These are phyloP conservation scores for Diachasma alloeum DNA, from an alignment of 1,140 invertebrate species.

Conservation along the genomic window DNA sequence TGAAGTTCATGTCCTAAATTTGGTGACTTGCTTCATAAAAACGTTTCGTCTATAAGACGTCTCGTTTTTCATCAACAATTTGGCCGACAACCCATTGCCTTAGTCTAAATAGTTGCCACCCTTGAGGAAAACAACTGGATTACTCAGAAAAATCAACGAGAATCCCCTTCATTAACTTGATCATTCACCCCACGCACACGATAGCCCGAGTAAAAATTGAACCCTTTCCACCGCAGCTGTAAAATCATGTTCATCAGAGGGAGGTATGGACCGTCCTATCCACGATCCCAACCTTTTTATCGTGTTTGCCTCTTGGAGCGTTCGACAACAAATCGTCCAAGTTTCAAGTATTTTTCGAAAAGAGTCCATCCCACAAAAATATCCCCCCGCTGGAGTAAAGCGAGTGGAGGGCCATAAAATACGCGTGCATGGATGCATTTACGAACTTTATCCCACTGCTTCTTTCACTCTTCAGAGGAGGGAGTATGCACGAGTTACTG, in stretches of 20 bases:
- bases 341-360: conserved; percentile 55
- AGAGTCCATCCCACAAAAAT: conserved; percentile 44
- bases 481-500: background rate
- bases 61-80: no score
- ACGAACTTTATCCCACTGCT: conserved; percentile 31
- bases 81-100: no score
- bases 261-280: background rate
- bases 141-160: no score
- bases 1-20: no score
- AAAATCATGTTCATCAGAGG: background rate
- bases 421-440: conserved; percentile 53
- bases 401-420: conserved; percentile 47
- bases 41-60: no score
- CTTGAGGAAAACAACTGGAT: no score
- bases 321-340: conserved; percentile 48
- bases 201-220: background rate
- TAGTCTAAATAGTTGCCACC: no score
- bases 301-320: conserved; percentile 41
- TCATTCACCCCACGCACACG: no score
- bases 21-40: no score
- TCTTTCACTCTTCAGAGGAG: background rate
- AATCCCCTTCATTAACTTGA: no score
- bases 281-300: no score
- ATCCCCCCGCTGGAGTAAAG: conserved; percentile 24
- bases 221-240: background rate